phyloP scores from a whole-genome alignment of 2,797 vertebrate species.

The Cuculus canorus region DNA sequence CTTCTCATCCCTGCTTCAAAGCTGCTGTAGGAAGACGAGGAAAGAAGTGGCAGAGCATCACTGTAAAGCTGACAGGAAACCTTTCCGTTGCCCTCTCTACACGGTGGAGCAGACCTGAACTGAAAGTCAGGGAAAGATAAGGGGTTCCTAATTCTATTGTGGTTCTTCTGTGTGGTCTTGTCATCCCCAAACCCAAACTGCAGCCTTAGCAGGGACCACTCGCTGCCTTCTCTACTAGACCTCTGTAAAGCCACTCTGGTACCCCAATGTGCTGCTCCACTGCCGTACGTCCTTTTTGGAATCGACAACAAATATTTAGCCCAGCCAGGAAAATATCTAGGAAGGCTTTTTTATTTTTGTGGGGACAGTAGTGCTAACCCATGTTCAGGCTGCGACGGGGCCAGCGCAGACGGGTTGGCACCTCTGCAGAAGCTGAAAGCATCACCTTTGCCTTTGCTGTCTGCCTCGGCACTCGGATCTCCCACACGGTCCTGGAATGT shows the following conservation, averaged over 20 bases:
- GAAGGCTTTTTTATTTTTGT: neutral
- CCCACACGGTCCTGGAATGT: conserved; percentile 52
- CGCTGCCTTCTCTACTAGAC: neutral
- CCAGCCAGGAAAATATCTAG: neutral
- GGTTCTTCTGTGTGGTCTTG: neutral
- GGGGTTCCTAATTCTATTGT: neutral
- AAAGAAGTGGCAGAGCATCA: neutral
- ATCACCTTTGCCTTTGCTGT: conserved; percentile 55
- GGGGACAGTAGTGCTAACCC: neutral
- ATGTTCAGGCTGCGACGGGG: rapidly evolving
- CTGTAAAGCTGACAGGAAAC: neutral
- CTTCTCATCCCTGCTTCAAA: neutral
- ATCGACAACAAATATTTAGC: neutral
- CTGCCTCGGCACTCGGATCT: conserved; percentile 36
- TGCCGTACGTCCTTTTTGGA: neutral
- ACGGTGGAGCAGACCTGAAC: neutral
- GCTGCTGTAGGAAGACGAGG: neutral
- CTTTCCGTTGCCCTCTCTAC: neutral
- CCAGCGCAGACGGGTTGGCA: conserved; percentile 11
- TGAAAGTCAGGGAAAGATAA: neutral
- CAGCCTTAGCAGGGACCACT: neutral
- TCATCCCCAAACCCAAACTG: neutral
- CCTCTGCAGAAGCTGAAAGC: conserved; percentile 20
- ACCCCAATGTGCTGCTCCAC: neutral
- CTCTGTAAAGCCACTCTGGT: neutral